Conservation (phyloP, 2,888 invertebrate genomes). For the Drosophila dives region DNA sequence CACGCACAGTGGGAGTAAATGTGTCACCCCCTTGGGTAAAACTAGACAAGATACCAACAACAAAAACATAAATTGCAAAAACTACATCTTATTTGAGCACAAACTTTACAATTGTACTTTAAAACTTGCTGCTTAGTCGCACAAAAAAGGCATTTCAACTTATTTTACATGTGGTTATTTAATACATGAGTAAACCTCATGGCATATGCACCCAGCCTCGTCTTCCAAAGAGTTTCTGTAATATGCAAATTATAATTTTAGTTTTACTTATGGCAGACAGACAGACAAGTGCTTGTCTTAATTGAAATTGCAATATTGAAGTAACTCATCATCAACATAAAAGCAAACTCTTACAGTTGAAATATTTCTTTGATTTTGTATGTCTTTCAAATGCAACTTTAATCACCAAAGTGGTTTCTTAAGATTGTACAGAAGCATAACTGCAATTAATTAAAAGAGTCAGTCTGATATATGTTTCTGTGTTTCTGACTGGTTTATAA, state of each 20-base stretch:
- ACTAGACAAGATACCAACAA: constrained; percentile 19
- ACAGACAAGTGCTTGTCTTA: constrained; percentile 13
- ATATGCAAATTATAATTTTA: constrained; percentile 45
- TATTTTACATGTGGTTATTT: constrained; percentile 46
- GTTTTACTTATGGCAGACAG: neutral
- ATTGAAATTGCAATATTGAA: constrained; percentile 5
- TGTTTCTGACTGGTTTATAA: neutral
- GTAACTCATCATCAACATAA: neutral
- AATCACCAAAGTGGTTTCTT: neutral
- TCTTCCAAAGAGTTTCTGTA: constrained; percentile 23
- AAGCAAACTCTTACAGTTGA: neutral
- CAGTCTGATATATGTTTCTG: neutral
- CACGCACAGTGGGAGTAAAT: constrained; percentile 42
- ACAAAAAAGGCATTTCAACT: constrained; percentile 37
- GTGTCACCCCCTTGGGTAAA: constrained; percentile 35
- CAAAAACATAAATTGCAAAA: constrained; percentile 9
- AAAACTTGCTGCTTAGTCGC: constrained; percentile 25
- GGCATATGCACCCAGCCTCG: constrained; percentile 6
- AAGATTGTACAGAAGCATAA: neutral
- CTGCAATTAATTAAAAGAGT: neutral
- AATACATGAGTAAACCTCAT: constrained; percentile 49
- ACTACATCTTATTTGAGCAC: constrained; percentile 20
- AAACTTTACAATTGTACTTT: constrained; percentile 36
- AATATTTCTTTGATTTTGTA: neutral
- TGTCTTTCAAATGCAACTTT: neutral